Percentiles rank a stretch among this genome's conserved stretches.
Conservation (phyloP, 1,140 invertebrate species). For the Linepithema humile region DNA sequence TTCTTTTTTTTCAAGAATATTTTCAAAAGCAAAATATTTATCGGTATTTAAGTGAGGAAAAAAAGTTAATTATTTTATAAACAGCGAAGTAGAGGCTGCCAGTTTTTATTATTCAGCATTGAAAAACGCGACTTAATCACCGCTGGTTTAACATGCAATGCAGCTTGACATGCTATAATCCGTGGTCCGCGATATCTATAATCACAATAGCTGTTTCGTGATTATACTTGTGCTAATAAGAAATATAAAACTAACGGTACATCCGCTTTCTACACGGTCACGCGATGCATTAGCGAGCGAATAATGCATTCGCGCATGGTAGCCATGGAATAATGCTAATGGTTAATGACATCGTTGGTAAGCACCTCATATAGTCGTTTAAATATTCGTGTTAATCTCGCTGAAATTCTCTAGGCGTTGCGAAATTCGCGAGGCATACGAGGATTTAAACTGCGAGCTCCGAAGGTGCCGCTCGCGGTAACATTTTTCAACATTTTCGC, state of each 20-base stretch:
- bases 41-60: neutral
- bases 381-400: slow-evolving; percentile 25
- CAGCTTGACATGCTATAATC: neutral
- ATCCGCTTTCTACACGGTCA: neutral
- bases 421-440: neutral
- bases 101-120: neutral
- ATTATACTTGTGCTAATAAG: slow-evolving; percentile 6
- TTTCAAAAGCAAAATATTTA: neutral
- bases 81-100: neutral
- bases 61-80: too few relatives aligned
- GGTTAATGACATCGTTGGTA: slow-evolving; percentile 49
- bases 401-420: slow-evolving; percentile 5
- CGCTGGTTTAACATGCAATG: neutral
- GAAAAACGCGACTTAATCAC: neutral
- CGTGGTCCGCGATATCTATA: neutral
- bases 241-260: slow-evolving; percentile 11
- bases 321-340: slow-evolving; percentile 26
- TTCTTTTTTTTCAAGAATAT: neutral
- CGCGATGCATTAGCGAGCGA: slow-evolving; percentile 15
- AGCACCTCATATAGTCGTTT: slow-evolving; percentile 7
- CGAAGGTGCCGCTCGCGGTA: too few relatives aligned
- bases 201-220: slow-evolving; percentile 19
- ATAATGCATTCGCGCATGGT: slow-evolving; percentile 23
- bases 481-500: slow-evolving; percentile 18
- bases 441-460: slow-evolving; percentile 7